Percentiles rank a stretch among this genome's conserved stretches.
phyloP scores from a whole-genome alignment of 37 sponge, comb jelly and placozoan species.

The Ianthella basta region DNA sequence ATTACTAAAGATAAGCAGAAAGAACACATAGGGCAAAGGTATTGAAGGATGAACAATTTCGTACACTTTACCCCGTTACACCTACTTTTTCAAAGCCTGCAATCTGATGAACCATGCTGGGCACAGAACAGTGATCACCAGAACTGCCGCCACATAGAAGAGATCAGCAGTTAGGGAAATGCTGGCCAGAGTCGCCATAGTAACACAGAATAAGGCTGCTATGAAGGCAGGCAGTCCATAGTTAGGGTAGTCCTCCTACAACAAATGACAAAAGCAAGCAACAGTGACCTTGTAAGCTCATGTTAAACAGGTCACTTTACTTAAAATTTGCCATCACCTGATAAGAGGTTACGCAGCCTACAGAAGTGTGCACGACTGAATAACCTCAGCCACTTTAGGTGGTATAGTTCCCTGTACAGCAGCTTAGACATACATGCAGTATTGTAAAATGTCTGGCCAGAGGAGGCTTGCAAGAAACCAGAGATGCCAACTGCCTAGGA shows the following conservation, averaged over 20 bases:
- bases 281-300: no score
- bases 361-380: no score
- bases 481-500: background rate
- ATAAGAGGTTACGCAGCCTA: no score
- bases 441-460: no score
- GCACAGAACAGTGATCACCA: conserved; percentile 43
- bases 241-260: background rate
- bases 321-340: no score
- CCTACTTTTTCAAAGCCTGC: conserved; percentile 68
- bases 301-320: no score
- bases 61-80: no score
- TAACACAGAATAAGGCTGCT: background rate
- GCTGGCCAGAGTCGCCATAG: background rate
- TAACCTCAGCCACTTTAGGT: no score
- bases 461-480: no score
- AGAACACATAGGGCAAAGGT: conserved; percentile 60
- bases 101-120: conserved; percentile 50
- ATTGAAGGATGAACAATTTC: background rate
- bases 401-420: no score
- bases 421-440: no score
- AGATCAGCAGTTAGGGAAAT: conserved; percentile 18
- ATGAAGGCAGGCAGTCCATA: background rate
- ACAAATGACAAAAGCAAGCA: background rate
- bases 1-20: conserved; percentile 42
- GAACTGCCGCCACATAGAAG: conserved; percentile 33